These are phyloP conservation scores for Slavum lentiscoides DNA, from an alignment of 2,888 invertebrate species.

Conservation along the genomic window DNA sequence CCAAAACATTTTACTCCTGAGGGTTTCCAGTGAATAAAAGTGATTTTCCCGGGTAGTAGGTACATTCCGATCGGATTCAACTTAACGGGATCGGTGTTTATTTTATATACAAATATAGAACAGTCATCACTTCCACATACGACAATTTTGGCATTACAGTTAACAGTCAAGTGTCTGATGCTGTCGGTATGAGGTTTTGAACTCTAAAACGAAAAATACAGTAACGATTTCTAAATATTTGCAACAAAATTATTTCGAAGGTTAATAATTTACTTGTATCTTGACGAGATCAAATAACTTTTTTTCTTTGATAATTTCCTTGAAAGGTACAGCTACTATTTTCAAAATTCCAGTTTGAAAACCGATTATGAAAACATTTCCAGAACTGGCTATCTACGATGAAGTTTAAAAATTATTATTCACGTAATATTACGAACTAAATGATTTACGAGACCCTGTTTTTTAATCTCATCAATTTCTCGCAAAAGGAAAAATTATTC, in stretches of 20 bases:
- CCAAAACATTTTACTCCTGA: conserved; percentile 60
- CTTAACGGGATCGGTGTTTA: conserved; percentile 55
- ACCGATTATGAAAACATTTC: conserved; percentile 70
- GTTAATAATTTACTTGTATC: conserved; percentile 26
- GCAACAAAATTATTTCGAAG: neutral
- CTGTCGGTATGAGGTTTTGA: conserved; percentile 36
- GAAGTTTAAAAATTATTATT: too few species aligned
- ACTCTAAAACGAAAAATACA: neutral
- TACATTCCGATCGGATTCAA: conserved; percentile 72
- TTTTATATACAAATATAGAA: conserved; percentile 54
- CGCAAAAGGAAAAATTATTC: too few species aligned
- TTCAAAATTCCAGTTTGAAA: conserved; percentile 75
- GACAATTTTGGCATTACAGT: conserved; percentile 63
- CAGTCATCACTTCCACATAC: conserved; percentile 70
- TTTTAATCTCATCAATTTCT: too few species aligned
- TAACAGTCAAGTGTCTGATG: conserved; percentile 43
- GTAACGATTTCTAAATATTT: neutral
- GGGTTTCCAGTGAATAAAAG: conserved; percentile 72
- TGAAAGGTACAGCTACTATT: conserved; percentile 58
- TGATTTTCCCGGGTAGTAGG: conserved; percentile 67
- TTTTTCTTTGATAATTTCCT: conserved; percentile 1
- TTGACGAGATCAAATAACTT: neutral
- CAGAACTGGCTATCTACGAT: conserved; percentile 66
- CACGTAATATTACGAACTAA: too few species aligned
- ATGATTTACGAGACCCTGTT: too few species aligned